Evolutionary conservation across 2,888 invertebrate genomes (phyloP).

Genomic region (Leptopilina syphax): DNA sequence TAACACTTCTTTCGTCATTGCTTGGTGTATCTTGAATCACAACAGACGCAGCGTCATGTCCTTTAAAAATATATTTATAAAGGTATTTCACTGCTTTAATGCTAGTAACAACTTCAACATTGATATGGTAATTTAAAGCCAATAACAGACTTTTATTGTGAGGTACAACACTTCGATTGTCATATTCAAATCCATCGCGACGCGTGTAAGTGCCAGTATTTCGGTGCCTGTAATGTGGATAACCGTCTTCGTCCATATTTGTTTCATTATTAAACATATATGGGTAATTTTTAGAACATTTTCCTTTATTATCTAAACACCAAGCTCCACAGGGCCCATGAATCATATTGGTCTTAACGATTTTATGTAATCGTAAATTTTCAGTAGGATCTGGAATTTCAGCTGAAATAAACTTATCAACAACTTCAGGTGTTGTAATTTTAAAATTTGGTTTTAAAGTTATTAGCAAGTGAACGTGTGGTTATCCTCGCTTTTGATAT

Average conservation of each 20-base stretch:
- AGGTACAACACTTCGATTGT: conserved; percentile 67
- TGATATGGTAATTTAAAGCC: conserved; percentile 47
- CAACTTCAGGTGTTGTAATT: conserved; percentile 45
- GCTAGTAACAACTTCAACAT: conserved; percentile 60
- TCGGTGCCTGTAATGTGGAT: conserved; percentile 57
- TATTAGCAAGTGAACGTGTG: neutral
- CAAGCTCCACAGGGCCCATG: conserved; percentile 69
- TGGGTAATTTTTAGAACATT: conserved; percentile 59
- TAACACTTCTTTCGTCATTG: neutral
- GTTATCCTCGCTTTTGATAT: neutral
- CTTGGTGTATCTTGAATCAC: conserved; percentile 43
- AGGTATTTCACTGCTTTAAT: conserved; percentile 52
- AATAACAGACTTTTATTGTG: neutral
- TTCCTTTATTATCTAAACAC: conserved; percentile 53
- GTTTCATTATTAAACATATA: conserved; percentile 38
- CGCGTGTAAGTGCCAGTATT: conserved; percentile 52
- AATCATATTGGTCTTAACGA: conserved; percentile 65
- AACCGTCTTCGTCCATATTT: conserved; percentile 57
- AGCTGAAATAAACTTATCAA: conserved; percentile 27
- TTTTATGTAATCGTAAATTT: conserved; percentile 62
- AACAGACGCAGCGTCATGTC: conserved; percentile 38
- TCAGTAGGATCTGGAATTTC: conserved; percentile 63
- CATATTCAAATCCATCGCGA: conserved; percentile 50
- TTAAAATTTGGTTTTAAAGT: conserved; percentile 40
- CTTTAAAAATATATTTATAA: conserved; percentile 46